Percentiles rank a stretch among this genome's conserved stretches.
Evolutionary conservation across 2,113 vertebrate genomes (phyloP).

Genomic region (Ceuthmochares aereus): DNA sequence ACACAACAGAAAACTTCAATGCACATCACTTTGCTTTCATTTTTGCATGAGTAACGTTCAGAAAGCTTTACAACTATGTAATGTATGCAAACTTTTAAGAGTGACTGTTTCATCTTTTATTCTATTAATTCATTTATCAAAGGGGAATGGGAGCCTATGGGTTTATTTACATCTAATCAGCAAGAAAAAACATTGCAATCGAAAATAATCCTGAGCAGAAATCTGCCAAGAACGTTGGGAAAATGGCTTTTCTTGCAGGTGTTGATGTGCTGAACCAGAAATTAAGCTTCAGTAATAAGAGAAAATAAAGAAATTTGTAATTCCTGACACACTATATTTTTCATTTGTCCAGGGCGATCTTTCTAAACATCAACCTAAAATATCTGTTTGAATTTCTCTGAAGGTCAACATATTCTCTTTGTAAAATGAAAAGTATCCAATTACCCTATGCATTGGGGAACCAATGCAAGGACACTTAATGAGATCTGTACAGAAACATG

Average conservation of each 20-base stretch:
- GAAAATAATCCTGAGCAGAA: not conserved
- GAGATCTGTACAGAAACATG: not conserved
- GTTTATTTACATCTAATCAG: slow-evolving; percentile 23
- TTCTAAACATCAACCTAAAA: not conserved
- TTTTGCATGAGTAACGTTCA: not conserved
- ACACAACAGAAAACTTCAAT: not conserved
- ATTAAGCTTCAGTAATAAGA: not conserved
- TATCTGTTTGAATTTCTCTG: not conserved
- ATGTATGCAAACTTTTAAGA: slow-evolving; percentile 5
- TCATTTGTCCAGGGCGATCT: not conserved
- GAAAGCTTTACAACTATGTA: not conserved
- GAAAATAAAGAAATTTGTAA: slow-evolving; percentile 11
- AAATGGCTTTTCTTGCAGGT: slow-evolving; percentile 38
- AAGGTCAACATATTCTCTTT: not conserved
- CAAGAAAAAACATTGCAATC: slow-evolving; percentile 21
- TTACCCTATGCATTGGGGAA: not conserved
- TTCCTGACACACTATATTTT: not conserved
- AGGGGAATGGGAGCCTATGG: not conserved
- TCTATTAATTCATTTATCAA: slow-evolving; percentile 47
- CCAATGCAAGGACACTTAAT: slow-evolving; percentile 1
- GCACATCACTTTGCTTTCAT: not conserved
- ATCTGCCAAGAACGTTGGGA: not conserved
- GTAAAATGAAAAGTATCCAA: not conserved
- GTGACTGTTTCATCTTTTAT: slow-evolving; percentile 11
- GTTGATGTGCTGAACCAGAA: slow-evolving; percentile 30